Conservation (phyloP, 2,113 vertebrate species). For the Ornithorhynchus anatinus region DNA sequence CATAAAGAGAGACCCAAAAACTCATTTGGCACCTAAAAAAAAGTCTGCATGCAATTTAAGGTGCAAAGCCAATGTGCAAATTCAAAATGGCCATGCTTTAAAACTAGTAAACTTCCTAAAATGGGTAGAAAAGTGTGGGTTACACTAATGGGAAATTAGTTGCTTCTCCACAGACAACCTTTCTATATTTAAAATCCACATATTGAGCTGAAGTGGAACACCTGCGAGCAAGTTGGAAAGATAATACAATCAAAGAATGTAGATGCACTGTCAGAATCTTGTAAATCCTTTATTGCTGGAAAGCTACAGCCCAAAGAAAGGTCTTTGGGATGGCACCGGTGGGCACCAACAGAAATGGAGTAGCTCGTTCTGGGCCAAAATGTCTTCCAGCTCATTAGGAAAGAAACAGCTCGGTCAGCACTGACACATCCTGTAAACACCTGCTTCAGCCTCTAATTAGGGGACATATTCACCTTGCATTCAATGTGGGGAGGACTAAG, state of each 20-base stretch:
- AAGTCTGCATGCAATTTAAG: no score
- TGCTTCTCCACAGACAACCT: not conserved
- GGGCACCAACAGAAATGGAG: not conserved
- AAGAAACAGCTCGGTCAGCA: not conserved
- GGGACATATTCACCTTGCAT: not conserved
- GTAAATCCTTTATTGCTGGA: not conserved
- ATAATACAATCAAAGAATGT: not conserved
- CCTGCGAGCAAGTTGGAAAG: not conserved
- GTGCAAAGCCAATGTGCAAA: not conserved
- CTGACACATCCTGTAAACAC: not conserved
- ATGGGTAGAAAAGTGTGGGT: not conserved
- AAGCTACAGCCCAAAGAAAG: not conserved
- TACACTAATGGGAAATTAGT: not conserved
- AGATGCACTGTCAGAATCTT: not conserved
- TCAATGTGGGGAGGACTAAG: not conserved
- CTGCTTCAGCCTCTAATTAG: not conserved
- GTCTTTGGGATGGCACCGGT: not conserved
- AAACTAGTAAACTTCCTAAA: not conserved
- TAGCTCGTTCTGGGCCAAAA: not conserved
- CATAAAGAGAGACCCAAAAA: no score
- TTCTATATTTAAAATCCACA: slow-evolving; percentile 26
- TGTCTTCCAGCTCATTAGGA: not conserved
- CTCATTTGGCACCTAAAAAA: no score
- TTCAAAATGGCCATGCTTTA: not conserved
- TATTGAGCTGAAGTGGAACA: not conserved